phyloP scores from a whole-genome alignment of 2,888 invertebrate genomes.

The Eupithecia subfuscata region DNA sequence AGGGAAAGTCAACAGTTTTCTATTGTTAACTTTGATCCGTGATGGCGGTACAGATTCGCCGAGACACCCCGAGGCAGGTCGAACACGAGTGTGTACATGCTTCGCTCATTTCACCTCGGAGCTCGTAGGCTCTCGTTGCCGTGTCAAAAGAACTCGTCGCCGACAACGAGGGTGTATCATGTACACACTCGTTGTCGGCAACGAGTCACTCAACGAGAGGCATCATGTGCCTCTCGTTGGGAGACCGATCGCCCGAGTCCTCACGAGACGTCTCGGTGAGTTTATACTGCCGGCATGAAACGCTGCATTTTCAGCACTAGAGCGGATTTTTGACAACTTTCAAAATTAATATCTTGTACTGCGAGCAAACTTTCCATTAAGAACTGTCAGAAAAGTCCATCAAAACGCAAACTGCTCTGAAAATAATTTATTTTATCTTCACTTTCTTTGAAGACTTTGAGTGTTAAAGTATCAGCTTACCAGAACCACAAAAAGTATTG shows the following conservation, averaged over 20 bases:
- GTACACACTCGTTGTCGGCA: no score
- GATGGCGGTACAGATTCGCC: neutral
- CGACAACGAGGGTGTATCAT: neutral
- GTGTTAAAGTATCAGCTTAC: neutral
- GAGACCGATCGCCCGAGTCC: neutral
- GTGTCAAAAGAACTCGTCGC: neutral
- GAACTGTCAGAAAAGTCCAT: neutral
- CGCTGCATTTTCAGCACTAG: neutral
- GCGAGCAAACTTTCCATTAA: neutral
- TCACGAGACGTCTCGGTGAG: neutral
- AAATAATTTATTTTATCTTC: neutral
- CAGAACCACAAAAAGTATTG: neutral
- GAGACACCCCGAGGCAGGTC: neutral
- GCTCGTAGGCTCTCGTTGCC: neutral
- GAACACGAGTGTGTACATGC: neutral
- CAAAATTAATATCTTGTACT: neutral
- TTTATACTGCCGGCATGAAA: neutral
- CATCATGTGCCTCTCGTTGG: neutral
- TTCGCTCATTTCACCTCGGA: neutral
- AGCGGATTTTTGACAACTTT: neutral
- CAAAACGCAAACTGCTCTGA: neutral
- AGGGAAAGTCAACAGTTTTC: slow-evolving; percentile 12
- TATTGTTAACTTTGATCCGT: slow-evolving; percentile 5
- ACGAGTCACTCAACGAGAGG: no score
- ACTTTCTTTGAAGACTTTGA: neutral